phyloP scores from a whole-genome alignment of 2,888 invertebrate genomes.

The Salticus scenicus region DNA sequence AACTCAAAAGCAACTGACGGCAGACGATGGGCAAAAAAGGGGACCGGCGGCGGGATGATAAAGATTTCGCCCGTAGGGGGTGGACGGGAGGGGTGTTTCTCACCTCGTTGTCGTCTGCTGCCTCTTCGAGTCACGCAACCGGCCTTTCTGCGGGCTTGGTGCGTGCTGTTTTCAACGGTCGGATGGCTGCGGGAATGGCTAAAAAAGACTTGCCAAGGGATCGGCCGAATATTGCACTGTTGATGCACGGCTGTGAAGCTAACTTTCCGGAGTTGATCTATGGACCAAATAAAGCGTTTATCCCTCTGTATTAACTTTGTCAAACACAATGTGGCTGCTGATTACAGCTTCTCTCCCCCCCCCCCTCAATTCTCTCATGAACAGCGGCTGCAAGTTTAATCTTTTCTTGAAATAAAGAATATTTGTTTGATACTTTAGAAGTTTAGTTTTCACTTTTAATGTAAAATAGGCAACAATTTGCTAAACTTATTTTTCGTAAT shows the following conservation, averaged over 20 bases:
- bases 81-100: slow-evolving; percentile 44
- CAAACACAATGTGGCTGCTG: too few species aligned
- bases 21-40: slow-evolving; percentile 16
- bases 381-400: too few species aligned
- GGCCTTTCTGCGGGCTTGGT: slow-evolving; percentile 29
- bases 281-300: too few species aligned
- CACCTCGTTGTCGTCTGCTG: slow-evolving; percentile 55
- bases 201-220: slow-evolving; percentile 8
- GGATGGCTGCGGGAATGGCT: slow-evolving; percentile 37
- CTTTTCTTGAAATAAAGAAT: too few species aligned
- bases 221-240: slow-evolving; percentile 6
- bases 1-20: slow-evolving; percentile 14
- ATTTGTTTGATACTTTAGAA: too few species aligned
- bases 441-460: too few species aligned
- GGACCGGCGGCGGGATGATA: slow-evolving; percentile 27
- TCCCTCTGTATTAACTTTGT: too few species aligned
- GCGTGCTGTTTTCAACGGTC: slow-evolving; percentile 64
- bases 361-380: too few species aligned
- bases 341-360: too few species aligned
- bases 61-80: slow-evolving; percentile 33
- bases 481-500: too few species aligned
- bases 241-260: background rate
- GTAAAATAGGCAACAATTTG: too few species aligned
- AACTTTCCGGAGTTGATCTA: too few species aligned
- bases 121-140: slow-evolving; percentile 30